phyloP scores from a whole-genome alignment of 2,797 vertebrate genomes.

The Sternotherus odoratus region DNA sequence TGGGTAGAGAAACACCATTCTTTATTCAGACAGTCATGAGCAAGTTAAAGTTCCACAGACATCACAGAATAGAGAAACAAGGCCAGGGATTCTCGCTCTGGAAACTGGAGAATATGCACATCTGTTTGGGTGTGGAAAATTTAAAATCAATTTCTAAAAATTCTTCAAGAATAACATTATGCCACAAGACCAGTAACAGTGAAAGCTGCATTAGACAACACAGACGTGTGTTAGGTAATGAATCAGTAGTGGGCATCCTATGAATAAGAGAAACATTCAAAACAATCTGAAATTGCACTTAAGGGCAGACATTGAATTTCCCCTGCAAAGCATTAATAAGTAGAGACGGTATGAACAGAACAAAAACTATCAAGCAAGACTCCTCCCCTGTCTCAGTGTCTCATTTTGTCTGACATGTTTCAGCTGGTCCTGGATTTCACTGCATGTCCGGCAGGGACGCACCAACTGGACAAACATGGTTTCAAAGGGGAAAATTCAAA shows the following conservation, averaged over 20 bases:
- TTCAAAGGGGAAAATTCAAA: constrained; percentile 28
- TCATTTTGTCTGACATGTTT: constrained; percentile 69
- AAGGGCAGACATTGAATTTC: constrained; percentile 54
- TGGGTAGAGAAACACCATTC: neutral
- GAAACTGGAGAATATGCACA: neutral
- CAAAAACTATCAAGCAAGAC: neutral
- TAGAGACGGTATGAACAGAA: constrained; percentile 60
- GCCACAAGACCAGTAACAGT: constrained; percentile 13
- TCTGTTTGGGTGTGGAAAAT: neutral
- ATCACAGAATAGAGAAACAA: neutral
- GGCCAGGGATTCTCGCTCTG: neutral
- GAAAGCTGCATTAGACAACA: neutral
- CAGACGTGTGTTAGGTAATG: neutral
- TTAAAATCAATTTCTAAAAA: neutral
- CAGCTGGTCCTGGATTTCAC: constrained; percentile 47
- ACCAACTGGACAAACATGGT: constrained; percentile 56
- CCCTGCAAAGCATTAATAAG: constrained; percentile 26
- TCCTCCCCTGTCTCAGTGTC: constrained; percentile 50
- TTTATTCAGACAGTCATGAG: neutral
- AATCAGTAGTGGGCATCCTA: neutral
- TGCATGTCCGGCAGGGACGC: constrained; percentile 31
- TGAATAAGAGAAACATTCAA: neutral
- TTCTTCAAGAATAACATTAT: neutral
- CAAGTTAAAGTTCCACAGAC: neutral
- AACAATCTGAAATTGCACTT: constrained; percentile 16